A percentile compares a stretch with the other conserved stretches of the same genome.
These are phyloP conservation scores for Aethina tumida DNA, from an alignment of 1,140 invertebrate species.

Conservation along the genomic window DNA sequence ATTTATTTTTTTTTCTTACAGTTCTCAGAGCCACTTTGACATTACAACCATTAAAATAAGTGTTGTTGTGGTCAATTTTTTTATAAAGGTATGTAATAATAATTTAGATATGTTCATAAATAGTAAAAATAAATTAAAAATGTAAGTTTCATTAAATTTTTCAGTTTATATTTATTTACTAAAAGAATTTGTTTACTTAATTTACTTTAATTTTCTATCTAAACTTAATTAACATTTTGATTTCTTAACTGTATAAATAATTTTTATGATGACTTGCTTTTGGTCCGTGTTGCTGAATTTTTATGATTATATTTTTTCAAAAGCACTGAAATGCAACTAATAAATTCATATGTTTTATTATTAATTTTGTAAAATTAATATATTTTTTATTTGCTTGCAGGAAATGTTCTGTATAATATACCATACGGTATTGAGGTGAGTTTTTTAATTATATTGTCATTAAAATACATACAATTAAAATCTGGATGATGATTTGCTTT, in stretches of 20 bases:
- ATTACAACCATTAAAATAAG: too few relatives aligned
- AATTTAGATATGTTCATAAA: too few relatives aligned
- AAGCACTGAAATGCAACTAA: constrained; percentile 52
- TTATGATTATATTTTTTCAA: constrained; percentile 1
- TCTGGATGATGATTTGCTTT: constrained; percentile 9
- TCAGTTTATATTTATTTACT: too few relatives aligned
- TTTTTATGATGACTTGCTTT: constrained; percentile 6
- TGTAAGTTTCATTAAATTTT: too few relatives aligned
- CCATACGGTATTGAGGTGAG: constrained; percentile 69
- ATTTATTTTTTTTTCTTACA: too few relatives aligned
- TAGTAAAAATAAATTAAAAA: too few relatives aligned
- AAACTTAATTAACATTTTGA: background rate
- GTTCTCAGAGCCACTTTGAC: too few relatives aligned
- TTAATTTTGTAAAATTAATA: constrained; percentile 98
- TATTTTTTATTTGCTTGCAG: constrained; percentile 82
- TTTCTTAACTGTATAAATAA: background rate
- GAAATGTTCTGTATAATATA: constrained; percentile 90
- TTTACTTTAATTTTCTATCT: background rate
- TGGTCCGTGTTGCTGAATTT: constrained; percentile 7
- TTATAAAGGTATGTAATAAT: constrained; percentile 33
- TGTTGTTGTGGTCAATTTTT: too few relatives aligned
- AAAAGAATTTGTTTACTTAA: too few relatives aligned
- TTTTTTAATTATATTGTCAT: constrained; percentile 8
- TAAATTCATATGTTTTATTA: constrained; percentile 84
- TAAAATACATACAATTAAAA: constrained; percentile 4